A percentile compares a stretch with the other conserved stretches of the same genome.
phyloP scores from a whole-genome alignment of 92 coral and sea anemone species.

The Epizoanthus illoricatus region DNA sequence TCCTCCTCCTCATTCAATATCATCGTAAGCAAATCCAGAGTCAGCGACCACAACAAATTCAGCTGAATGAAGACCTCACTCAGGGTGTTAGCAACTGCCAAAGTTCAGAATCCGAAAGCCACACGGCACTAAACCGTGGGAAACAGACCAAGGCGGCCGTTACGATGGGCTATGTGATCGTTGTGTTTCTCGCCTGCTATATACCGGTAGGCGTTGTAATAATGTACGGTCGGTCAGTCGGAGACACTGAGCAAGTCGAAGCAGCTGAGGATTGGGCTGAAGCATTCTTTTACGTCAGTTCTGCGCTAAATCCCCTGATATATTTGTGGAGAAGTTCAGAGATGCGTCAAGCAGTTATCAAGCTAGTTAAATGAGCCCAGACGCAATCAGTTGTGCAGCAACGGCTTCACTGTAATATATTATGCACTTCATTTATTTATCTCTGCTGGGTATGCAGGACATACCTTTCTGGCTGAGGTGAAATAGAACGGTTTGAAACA shows the following conservation, averaged over 20 bases:
- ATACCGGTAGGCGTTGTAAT: background rate
- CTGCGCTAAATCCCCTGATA: slow-evolving; percentile 8
- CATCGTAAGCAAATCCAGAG: background rate
- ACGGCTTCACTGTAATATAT: no score
- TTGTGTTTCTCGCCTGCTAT: background rate
- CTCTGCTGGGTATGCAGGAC: no score
- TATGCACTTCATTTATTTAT: no score
- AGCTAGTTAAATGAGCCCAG: background rate
- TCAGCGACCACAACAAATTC: background rate
- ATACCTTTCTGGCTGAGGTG: no score
- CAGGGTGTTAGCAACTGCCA: background rate
- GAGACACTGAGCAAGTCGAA: background rate
- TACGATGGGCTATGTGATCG: slow-evolving; percentile 1
- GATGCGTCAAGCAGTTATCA: background rate
- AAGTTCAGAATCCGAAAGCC: background rate
- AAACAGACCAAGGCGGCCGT: background rate
- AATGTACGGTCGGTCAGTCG: background rate
- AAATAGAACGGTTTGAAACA: no score
- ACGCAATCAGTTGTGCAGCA: no score
- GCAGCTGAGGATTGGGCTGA: background rate
- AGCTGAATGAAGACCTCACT: no score
- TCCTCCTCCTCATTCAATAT: background rate
- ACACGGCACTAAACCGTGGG: background rate
- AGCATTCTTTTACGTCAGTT: background rate
- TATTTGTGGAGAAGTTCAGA: background rate